A percentile compares a stretch with the other conserved stretches of the same genome.
Conservation (phyloP, 2,888 invertebrate species). For the Melanophora roralis region DNA sequence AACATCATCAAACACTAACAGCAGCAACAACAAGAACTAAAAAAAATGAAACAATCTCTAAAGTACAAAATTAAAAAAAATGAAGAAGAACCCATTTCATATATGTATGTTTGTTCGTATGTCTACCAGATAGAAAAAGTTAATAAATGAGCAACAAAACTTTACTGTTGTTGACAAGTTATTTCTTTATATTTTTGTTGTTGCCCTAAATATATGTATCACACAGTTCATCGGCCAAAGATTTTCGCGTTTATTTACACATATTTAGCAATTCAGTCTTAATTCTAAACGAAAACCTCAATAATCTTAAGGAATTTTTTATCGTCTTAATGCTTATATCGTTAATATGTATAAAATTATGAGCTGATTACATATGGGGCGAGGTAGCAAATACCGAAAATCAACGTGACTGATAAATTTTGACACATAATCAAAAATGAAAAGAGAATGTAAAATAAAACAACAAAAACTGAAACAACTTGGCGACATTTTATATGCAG, state of each 20-base stretch:
- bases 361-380: slow-evolving; percentile 52
- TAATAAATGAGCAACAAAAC: slow-evolving; percentile 40
- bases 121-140: slow-evolving; percentile 16
- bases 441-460: not conserved
- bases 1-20: slow-evolving; percentile 24
- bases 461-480: slow-evolving; percentile 27
- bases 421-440: slow-evolving; percentile 37
- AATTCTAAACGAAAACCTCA: slow-evolving; percentile 62
- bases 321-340: slow-evolving; percentile 22
- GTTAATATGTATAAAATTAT: slow-evolving; percentile 32
- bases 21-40: not conserved
- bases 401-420: slow-evolving; percentile 63
- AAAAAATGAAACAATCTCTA: not conserved
- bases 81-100: not conserved
- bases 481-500: slow-evolving; percentile 61
- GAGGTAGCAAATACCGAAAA: slow-evolving; percentile 62
- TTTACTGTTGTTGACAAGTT: slow-evolving; percentile 56
- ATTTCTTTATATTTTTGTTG: slow-evolving; percentile 13
- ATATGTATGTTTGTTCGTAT: not conserved
- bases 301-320: slow-evolving; percentile 62
- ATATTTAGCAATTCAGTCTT: slow-evolving; percentile 61
- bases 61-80: not conserved
- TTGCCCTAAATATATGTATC: not conserved
- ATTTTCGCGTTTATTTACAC: slow-evolving; percentile 60
- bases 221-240: slow-evolving; percentile 44